Base-by-base conservation (phyloP, 1,140 invertebrate species). In the Drosophila ficusphila region DNA sequence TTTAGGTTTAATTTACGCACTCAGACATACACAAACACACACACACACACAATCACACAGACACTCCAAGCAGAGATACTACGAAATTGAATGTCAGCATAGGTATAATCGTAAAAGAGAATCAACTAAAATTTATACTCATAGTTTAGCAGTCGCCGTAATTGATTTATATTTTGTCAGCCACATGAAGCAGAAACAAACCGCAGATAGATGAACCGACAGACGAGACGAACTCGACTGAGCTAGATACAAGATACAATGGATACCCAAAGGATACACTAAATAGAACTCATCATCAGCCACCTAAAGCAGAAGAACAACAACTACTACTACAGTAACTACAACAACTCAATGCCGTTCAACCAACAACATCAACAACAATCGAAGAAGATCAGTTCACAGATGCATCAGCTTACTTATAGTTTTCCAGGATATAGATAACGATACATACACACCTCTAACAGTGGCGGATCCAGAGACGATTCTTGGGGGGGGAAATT, bases 91-190 rank as follows among this genome's bases (percentile, higher is more conserved):
- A 75, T 57, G 75, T 78, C 79, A 83, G 79, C 69, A 83, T 71
- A 83, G 56, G 70, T 71, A 85, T 70, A 68, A 85, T 56, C 61
- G 51, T 83, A 79, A 74, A 74, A 64, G 52, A 57, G 62, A 73
- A 64, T 33, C 52, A 67, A 75, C 57, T 56, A 78, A 78, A 83
- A 83, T 71, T 77, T 78, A 73, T 85, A 85, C 60, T 81, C 78
- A 83, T 83, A 83, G 77, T 81, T 86, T 86, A 86, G 76, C 81
- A 77, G 58, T 74, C 60, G 71, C 71, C 76, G 68, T 81, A 85
- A 77, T 74, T 76, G 48, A 73, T 88, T 86, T 81, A 46, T 60
- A 79, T 71, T 79, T 88, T 70, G 71, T 56, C 62, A 89, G 53
- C 47, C 65, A 65, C 68, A 73, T 48, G 58, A 74, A 86, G 51